Conservation (phyloP, 2,888 invertebrate genomes). For the Willowsia nigromaculata region DNA sequence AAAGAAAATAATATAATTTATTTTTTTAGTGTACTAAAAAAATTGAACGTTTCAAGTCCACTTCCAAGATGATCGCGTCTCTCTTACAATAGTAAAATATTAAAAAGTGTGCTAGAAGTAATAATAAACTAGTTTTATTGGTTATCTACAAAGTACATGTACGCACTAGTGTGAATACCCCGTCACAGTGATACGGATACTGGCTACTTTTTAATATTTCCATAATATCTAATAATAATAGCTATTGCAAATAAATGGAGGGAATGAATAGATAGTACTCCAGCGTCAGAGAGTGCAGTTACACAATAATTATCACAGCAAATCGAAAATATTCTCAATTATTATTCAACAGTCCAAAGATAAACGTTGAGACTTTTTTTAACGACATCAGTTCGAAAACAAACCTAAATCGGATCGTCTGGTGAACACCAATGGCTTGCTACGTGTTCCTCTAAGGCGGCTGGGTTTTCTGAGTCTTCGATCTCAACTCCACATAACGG, state of each 20-base stretch:
- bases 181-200: constrained; percentile 60
- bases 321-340: constrained; percentile 55
- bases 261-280: constrained; percentile 71
- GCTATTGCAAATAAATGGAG: constrained; percentile 70
- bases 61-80: background rate
- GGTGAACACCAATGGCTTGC: constrained; percentile 78
- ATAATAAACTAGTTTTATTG: background rate
- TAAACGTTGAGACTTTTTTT: constrained; percentile 53
- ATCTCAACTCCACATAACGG: constrained; percentile 78
- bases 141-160: constrained; percentile 25
- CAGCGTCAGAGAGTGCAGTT: constrained; percentile 64
- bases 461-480: constrained; percentile 76
- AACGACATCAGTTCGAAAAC: constrained; percentile 1
- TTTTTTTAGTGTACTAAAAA: constrained; percentile 6
- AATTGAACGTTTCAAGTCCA: background rate
- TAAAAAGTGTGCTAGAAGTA: constrained; percentile 38
- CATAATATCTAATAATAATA: constrained; percentile 28
- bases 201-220: constrained; percentile 57
- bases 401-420: constrained; percentile 67
- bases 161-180: constrained; percentile 34
- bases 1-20: constrained; percentile 18
- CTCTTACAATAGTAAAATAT: constrained; percentile 25
- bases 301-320: constrained; percentile 71
- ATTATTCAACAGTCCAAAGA: constrained; percentile 49
- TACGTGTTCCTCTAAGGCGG: constrained; percentile 78